Percentiles rank a stretch among this genome's conserved stretches.
These are phyloP conservation scores for Paelopatides confundens DNA, from an alignment of 53 echinoderm and acorn worm species.

Conservation along the genomic window DNA sequence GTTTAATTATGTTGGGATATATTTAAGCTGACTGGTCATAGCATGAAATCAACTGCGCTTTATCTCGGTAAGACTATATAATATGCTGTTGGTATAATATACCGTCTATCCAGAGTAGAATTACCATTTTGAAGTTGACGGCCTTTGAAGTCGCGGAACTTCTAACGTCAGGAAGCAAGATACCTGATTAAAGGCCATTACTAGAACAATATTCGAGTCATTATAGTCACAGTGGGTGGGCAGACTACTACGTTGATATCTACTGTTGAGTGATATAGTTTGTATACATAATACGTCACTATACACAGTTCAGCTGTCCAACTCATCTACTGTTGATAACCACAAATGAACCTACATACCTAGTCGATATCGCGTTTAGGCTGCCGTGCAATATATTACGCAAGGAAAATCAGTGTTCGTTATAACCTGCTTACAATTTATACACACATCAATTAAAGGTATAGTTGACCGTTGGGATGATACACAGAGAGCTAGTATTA, in stretches of 20 bases:
- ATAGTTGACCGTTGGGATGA: no score
- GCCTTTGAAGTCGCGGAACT: neutral
- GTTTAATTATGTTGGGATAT: no score
- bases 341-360: neutral
- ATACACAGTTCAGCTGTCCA: constrained; percentile 2
- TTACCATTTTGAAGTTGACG: neutral
- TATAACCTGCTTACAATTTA: no score
- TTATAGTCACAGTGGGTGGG: constrained; percentile 18
- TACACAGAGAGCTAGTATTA: no score
- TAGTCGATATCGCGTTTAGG: no score
- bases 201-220: constrained; percentile 11
- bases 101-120: neutral
- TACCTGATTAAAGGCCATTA: constrained; percentile 15
- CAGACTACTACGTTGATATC: neutral
- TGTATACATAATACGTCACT: constrained; percentile 19
- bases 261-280: neutral
- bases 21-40: no score
- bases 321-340: neutral
- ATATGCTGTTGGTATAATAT: no score
- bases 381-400: no score
- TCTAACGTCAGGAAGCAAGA: neutral
- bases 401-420: no score
- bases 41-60: no score
- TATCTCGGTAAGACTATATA: no score
- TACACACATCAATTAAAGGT: no score